Evolutionary conservation across 2,888 invertebrate genomes (phyloP).

Genomic region (Ferrisia virgata): DNA sequence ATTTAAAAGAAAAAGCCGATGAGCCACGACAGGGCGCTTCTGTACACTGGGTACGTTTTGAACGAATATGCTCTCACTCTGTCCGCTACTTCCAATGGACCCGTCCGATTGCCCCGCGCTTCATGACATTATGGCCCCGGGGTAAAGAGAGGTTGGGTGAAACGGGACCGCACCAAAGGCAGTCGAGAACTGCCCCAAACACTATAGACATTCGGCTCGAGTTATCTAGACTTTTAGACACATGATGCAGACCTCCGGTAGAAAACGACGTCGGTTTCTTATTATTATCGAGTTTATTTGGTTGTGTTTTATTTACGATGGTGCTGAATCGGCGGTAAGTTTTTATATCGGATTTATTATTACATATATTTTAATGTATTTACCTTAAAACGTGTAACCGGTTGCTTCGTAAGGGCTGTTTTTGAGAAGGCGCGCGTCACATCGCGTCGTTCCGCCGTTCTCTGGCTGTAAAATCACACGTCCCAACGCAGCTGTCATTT

Average conservation of each 20-base stretch:
- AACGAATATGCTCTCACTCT: constrained; percentile 24
- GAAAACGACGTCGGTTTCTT: constrained; percentile 36
- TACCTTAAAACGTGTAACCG: neutral
- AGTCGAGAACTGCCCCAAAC: constrained; percentile 33
- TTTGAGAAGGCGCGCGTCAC: neutral
- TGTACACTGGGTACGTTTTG: constrained; percentile 37
- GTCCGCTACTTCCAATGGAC: constrained; percentile 38
- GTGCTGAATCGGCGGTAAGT: constrained; percentile 38
- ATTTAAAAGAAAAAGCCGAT: constrained; percentile 12
- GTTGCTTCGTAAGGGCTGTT: neutral
- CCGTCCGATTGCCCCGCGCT: constrained; percentile 26
- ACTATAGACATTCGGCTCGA: constrained; percentile 21
- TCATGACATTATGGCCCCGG: neutral
- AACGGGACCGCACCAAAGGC: constrained; percentile 40
- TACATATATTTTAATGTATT: neutral
- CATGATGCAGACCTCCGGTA: constrained; percentile 35
- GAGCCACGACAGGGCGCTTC: constrained; percentile 2
- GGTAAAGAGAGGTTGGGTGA: constrained; percentile 33
- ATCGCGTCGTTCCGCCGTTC: too few species aligned
- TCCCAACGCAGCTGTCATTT: too few species aligned
- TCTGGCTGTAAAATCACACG: too few species aligned
- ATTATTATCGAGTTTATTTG: constrained; percentile 11
- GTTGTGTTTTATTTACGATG: constrained; percentile 9
- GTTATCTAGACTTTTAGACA: constrained; percentile 39
- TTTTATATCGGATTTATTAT: neutral